Base-by-base conservation (phyloP, 2,888 invertebrate species). In the Seira musarum region DNA sequence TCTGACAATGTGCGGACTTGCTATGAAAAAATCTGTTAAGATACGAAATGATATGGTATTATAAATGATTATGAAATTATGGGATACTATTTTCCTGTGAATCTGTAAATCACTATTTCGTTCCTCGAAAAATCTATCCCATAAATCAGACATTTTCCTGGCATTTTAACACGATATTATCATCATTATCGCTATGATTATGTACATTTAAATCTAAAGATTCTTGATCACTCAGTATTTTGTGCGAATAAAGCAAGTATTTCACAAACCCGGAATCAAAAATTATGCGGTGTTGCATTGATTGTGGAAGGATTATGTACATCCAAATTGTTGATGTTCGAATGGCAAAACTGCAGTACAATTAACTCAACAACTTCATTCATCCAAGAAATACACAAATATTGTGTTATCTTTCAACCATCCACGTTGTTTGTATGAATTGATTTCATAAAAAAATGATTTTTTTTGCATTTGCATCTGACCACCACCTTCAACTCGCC, bases 61-160 rank as follows among this genome's bases (percentile, higher is more conserved):
- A n/a, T n/a, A n/a, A n/a, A n/a, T n/a, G n/a, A n/a, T n/a, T 40
- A 13, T 8, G 40, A 40, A 40, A 40, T 40, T 40, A 40, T 40
- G 40, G 40, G 40, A 40, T 40, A 40, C 5, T 40, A 40, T 40
- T 40, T 40, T 40, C 13, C 40, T 40, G n/a, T n/a, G n/a, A n/a
- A n/a, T n/a, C n/a, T n/a, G n/a, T n/a, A n/a, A n/a, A n/a, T n/a
- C n/a, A n/a, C n/a, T n/a, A n/a, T 22, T 21, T 68, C 68, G 46
- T 68, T 24, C 53, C 22, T 68, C 65, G 30, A 17, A 17, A 60
- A 70, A 78, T 71, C 66, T 71, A 46, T 25, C 57, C 30, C 77
- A 78, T 78, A 78, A 78, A 78, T 78, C 77, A 78, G 57, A n/a
- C n/a, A 57, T 64, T 69, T 64, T 61, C 65, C 65, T 24, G 69